Evolutionary conservation across 2,113 vertebrate genomes (phyloP).

Genomic region (Tenebrosternarchus preto): DNA sequence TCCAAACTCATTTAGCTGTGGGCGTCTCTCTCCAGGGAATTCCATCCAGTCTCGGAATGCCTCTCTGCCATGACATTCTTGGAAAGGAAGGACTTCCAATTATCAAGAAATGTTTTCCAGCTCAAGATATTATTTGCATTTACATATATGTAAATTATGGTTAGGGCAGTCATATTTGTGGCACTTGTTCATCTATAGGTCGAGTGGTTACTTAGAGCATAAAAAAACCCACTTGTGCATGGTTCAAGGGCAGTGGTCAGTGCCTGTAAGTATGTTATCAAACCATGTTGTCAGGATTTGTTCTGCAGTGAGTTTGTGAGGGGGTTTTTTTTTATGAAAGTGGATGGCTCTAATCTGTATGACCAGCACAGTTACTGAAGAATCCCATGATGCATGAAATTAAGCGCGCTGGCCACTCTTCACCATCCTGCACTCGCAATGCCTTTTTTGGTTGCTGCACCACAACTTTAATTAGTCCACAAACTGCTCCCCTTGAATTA

Average conservation of each 20-base stretch:
- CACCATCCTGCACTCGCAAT: slow-evolving; percentile 9
- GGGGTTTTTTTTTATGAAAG: slow-evolving; percentile 7
- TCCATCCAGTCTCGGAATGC: slow-evolving; percentile 27
- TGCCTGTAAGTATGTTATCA: slow-evolving; percentile 2
- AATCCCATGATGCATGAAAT: slow-evolving; percentile 55
- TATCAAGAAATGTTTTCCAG: slow-evolving; percentile 32
- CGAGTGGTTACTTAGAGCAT: neutral
- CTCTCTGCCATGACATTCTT: slow-evolving; percentile 13
- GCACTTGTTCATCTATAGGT: slow-evolving; percentile 28
- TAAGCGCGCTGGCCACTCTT: slow-evolving; percentile 37
- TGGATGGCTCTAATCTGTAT: slow-evolving; percentile 37
- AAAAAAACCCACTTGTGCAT: neutral
- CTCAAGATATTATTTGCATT: slow-evolving; percentile 28
- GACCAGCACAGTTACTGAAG: slow-evolving; percentile 28
- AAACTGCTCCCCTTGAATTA: slow-evolving; percentile 54
- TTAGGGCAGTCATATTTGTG: slow-evolving; percentile 29
- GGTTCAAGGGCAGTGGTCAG: neutral
- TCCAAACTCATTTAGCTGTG: slow-evolving; percentile 45
- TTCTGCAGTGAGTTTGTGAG: neutral
- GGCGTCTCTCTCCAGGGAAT: slow-evolving; percentile 33
- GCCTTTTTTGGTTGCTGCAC: slow-evolving; percentile 15
- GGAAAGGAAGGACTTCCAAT: slow-evolving; percentile 41
- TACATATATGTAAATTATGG: slow-evolving; percentile 31
- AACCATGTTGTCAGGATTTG: slow-evolving; percentile 26
- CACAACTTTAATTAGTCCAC: slow-evolving; percentile 51